Conservation (phyloP, 2,888 invertebrate genomes). For the Synergus umbraculus region DNA sequence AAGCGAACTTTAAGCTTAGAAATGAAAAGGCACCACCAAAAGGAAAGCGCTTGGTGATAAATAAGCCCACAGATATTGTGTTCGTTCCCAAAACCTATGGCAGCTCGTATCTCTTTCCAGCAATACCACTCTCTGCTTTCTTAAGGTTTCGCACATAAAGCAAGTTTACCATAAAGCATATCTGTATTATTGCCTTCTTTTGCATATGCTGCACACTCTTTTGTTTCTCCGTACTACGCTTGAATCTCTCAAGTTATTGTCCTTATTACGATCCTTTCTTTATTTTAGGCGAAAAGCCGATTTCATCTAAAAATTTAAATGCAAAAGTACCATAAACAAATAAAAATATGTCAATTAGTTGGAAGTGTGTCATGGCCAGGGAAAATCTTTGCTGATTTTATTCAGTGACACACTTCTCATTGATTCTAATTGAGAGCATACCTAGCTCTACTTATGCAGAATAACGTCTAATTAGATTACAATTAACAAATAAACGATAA, state of each 20-base stretch:
- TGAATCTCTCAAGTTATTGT: not conserved
- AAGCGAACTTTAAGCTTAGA: constrained; percentile 37
- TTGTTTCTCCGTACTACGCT: not conserved
- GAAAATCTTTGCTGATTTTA: not conserved
- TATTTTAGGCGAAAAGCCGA: not conserved
- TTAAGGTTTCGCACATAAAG: constrained; percentile 14
- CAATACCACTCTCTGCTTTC: constrained; percentile 27
- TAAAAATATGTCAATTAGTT: not conserved
- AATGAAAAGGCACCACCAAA: constrained; percentile 17
- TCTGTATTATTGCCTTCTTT: constrained; percentile 9
- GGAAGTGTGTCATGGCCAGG: not conserved
- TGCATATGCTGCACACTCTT: constrained; percentile 11
- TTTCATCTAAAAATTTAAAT: too few relatives aligned
- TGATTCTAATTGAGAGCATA: not conserved
- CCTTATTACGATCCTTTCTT: not conserved
- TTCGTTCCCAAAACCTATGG: constrained; percentile 25
- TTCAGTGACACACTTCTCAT: not conserved
- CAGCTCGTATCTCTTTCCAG: constrained; percentile 30
- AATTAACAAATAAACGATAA: not conserved
- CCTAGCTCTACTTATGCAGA: not conserved
- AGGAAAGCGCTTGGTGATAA: constrained; percentile 28
- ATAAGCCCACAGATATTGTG: constrained; percentile 38
- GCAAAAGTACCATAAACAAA: too few relatives aligned
- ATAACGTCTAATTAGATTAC: not conserved
- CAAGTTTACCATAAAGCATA: constrained; percentile 19